A percentile compares a stretch with the other conserved stretches of the same genome.
These are phyloP conservation scores for Hecatera dysodea DNA, from an alignment of 2,888 invertebrate genomes.

Conservation along the genomic window DNA sequence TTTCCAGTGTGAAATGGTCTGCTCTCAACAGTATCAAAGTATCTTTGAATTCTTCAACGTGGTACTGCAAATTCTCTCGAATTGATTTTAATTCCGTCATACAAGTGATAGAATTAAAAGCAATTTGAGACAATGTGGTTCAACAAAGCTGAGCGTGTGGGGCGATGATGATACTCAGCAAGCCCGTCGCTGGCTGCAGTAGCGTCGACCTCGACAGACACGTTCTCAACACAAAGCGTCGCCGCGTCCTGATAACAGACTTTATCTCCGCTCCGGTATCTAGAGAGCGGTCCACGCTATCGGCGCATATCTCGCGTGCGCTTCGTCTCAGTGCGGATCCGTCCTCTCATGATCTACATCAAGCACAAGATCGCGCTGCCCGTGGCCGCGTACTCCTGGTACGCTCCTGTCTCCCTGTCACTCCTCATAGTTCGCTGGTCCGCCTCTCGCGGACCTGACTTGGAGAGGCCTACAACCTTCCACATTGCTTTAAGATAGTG, in stretches of 20 bases:
- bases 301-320: conserved; percentile 12
- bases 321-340: conserved; percentile 34
- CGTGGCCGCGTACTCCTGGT: conserved; percentile 77
- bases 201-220: not conserved
- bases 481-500: not conserved
- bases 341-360: conserved; percentile 70
- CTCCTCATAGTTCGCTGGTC: too few relatives aligned
- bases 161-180: not conserved
- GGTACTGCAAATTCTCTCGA: not conserved
- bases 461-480: conserved; percentile 5
- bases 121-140: not conserved
- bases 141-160: not conserved
- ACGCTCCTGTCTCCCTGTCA: not conserved
- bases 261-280: conserved; percentile 52
- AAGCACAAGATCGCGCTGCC: conserved; percentile 75
- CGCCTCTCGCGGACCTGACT: not conserved
- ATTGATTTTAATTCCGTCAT: conserved; percentile 4
- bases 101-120: too few relatives aligned
- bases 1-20: not conserved
- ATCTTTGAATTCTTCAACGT: not conserved
- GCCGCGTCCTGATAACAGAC: conserved; percentile 37
- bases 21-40: not conserved
- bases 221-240: conserved; percentile 13
- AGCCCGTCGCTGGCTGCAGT: not conserved
- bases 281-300: conserved; percentile 35